phyloP scores from a whole-genome alignment of 2,888 invertebrate species.

The Cosmia trapezina region DNA sequence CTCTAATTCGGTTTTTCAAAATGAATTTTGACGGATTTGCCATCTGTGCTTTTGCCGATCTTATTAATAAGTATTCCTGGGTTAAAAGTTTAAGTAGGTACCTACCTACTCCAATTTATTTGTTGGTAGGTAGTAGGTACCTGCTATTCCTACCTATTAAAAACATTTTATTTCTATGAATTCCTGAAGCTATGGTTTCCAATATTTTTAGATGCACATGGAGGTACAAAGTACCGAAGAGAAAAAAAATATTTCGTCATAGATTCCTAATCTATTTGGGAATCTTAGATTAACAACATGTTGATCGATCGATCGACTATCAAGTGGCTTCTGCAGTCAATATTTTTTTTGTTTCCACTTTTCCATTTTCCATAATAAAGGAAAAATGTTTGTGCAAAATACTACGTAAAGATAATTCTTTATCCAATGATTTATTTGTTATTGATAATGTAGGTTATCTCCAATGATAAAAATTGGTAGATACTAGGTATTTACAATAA shows the following conservation, averaged over 20 bases:
- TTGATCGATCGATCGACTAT: neutral
- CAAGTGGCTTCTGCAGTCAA: neutral
- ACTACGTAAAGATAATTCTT: neutral
- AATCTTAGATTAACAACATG: neutral
- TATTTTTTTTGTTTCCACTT: neutral
- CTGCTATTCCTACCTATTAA: neutral
- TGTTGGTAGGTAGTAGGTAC: neutral
- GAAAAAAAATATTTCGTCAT: neutral
- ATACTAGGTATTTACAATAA: neutral
- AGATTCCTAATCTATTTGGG: neutral
- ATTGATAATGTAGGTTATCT: constrained; percentile 39
- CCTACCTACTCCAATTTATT: neutral
- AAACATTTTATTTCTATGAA: neutral
- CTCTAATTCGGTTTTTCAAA: neutral
- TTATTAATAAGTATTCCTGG: neutral
- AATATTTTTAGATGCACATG: neutral
- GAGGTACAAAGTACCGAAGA: neutral
- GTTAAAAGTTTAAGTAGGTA: neutral
- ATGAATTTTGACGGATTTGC: neutral
- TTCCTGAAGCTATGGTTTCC: neutral
- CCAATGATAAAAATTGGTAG: constrained; percentile 14
- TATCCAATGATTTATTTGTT: constrained; percentile 11
- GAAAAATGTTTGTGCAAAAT: constrained; percentile 6
- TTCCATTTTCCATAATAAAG: neutral
- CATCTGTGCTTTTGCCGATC: neutral